Base-by-base conservation (phyloP, 2,888 invertebrate species). In the Steromphala cineraria region DNA sequence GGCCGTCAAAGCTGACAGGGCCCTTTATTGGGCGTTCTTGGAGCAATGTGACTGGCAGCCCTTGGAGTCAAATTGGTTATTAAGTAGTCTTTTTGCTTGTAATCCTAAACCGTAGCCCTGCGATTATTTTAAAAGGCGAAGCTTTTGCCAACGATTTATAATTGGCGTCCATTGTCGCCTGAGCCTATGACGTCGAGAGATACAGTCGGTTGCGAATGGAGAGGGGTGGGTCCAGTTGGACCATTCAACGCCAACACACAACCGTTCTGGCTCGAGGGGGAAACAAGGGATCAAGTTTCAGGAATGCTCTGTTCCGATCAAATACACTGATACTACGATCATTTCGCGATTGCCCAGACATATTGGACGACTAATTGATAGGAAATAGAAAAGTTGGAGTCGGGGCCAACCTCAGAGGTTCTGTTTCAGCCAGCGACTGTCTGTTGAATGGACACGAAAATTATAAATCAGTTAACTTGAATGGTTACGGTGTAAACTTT, bases 31-130 rank as follows among this genome's bases (percentile, higher is more conserved):
- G 71, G 71, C 71, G 71, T 71, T 31, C 71, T 40, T 71, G 31
- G 40, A 71, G 71, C 71, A 17, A 36, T 71, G 71, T 31, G 71
- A 71, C 71, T 71, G 71, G 31, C 36, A 36, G 31, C n/a, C 31
- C n/a, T 31, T 71, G 71, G 71, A 71, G 71, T 71, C 71, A 71
- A 71, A 71, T 71, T 71, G 71, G 71, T 71, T 71, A 71, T 71
- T 71, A 71, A 71, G 71, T 71, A 36, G 71, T 28, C 71, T 40
- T 71, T 71, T 71, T 71, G 71, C 71, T 40, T 71, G 71, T 36
- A 71, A 71, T 71, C 28, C 71, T 36, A 71, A 19, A n/a, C 71
- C 36, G 36, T 36, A 36, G 36, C 28, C 31, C 71, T 31, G 36
- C 71, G 71, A 71, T 71, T 71, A 71, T 71, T 40, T 71, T 71